These are phyloP conservation scores for Crambe crambe DNA, from an alignment of 37 sponge, comb jelly and placozoan species.

Conservation along the genomic window DNA sequence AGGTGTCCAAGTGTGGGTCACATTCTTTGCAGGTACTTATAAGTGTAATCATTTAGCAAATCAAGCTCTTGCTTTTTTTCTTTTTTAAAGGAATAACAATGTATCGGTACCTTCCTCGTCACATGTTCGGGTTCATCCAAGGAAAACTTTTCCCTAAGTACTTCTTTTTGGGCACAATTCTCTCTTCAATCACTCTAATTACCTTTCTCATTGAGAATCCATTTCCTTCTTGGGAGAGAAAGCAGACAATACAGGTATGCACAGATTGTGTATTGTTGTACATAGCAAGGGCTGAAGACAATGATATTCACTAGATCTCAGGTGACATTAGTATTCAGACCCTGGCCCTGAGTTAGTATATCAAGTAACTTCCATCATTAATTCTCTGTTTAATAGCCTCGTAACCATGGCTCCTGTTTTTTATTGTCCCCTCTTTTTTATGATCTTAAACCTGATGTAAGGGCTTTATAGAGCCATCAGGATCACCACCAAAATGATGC, in stretches of 20 bases:
- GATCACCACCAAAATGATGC: too few species aligned
- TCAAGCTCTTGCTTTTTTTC: not conserved
- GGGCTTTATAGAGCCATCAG: too few species aligned
- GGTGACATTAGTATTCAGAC: too few species aligned
- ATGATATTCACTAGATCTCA: too few species aligned
- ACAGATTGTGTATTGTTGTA: too few species aligned
- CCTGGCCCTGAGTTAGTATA: too few species aligned
- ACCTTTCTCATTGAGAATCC: conserved; percentile 65
- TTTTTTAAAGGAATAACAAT: conserved; percentile 56
- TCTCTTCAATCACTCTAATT: conserved; percentile 26
- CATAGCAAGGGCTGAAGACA: conserved; percentile 1
- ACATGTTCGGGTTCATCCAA: conserved; percentile 78
- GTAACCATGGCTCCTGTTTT: too few species aligned
- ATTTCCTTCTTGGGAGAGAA: conserved; percentile 26
- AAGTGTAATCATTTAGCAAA: not conserved
- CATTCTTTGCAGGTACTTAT: conserved; percentile 70
- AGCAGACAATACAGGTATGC: conserved; percentile 56
- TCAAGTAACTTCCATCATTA: too few species aligned
- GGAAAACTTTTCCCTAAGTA: conserved; percentile 81
- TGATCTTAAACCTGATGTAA: too few species aligned
- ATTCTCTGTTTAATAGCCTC: too few species aligned
- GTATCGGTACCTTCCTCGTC: conserved; percentile 74
- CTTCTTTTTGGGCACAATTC: conserved; percentile 60
- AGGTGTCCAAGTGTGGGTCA: conserved; percentile 70
- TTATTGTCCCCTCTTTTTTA: too few species aligned